A percentile compares a stretch with the other conserved stretches of the same genome.
Conservation (phyloP, 2,797 vertebrate species). For the Iguana delicatissima region DNA sequence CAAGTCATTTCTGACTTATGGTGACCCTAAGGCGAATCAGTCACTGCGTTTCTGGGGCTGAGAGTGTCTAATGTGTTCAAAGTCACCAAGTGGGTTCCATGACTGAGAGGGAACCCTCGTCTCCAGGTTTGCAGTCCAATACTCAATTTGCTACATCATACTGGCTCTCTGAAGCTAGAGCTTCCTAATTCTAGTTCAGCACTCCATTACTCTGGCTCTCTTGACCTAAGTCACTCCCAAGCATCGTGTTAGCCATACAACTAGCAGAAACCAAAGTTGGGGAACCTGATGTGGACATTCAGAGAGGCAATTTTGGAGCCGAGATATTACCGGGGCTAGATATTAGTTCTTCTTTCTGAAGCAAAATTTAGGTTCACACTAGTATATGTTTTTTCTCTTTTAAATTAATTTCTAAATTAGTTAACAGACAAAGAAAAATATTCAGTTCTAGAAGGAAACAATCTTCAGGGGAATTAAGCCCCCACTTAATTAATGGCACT, state of each 20-base stretch:
- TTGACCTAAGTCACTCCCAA: background rate
- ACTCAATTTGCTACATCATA: too few species aligned
- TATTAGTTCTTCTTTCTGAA: conserved; percentile 38
- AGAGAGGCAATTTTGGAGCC: conserved; percentile 27
- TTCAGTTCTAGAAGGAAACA: conserved; percentile 10
- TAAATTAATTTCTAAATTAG: background rate
- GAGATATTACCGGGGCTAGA: conserved; percentile 11
- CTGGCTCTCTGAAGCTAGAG: background rate
- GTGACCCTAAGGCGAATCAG: too few species aligned
- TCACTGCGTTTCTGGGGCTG: too few species aligned
- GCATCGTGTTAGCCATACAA: too few species aligned
- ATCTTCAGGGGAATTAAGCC: conserved; percentile 21
- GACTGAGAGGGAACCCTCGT: background rate
- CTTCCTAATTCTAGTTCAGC: background rate
- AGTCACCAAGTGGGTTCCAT: too few species aligned
- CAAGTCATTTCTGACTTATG: too few species aligned
- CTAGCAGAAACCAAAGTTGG: background rate
- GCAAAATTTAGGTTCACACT: conserved; percentile 35
- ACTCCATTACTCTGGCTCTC: background rate
- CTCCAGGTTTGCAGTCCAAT: too few species aligned
- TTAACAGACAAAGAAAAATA: conserved; percentile 13
- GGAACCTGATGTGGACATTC: background rate
- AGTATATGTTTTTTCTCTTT: conserved; percentile 3
- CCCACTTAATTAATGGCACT: conserved; percentile 23
- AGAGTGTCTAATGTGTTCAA: too few species aligned